Percentiles rank a stretch among this genome's conserved stretches.
Evolutionary conservation across 53 echinoderm and acorn worm genomes (phyloP).

Genomic region (Astropecten irregularis): DNA sequence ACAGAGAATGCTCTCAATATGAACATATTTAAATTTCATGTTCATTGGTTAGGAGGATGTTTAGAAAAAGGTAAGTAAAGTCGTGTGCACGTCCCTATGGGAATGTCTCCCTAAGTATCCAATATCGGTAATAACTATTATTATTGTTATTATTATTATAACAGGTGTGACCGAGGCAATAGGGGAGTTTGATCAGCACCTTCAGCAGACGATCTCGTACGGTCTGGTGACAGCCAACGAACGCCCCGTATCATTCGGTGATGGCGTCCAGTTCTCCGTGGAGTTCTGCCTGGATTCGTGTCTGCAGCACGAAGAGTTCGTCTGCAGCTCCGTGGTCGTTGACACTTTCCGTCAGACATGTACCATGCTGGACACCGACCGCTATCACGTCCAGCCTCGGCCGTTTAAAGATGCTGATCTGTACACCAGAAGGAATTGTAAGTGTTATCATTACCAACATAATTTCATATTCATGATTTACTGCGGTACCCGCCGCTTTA

Average conservation of each 20-base stretch:
- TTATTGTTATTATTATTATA: too few relatives aligned
- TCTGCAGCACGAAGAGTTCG: neutral
- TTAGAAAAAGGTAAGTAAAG: too few relatives aligned
- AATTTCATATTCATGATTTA: too few relatives aligned
- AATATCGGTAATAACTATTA: too few relatives aligned
- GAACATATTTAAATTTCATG: too few relatives aligned
- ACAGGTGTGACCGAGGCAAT: neutral
- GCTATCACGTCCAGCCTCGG: neutral
- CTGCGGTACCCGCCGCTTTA: too few relatives aligned
- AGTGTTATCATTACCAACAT: neutral
- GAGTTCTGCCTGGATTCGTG: neutral
- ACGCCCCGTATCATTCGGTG: neutral
- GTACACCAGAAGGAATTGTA: neutral
- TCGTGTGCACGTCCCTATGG: too few relatives aligned
- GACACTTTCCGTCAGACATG: constrained; percentile 19
- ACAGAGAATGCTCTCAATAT: too few relatives aligned
- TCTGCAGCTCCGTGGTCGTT: neutral
- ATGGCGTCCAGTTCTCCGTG: constrained; percentile 16
- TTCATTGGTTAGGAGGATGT: too few relatives aligned
- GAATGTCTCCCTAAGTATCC: too few relatives aligned
- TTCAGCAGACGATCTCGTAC: neutral
- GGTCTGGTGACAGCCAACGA: neutral
- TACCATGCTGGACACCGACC: neutral
- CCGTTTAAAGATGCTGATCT: neutral
- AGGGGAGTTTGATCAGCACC: neutral